phyloP scores from a whole-genome alignment of 37 sponge, comb jelly and placozoan species.

The Spongia lamella region DNA sequence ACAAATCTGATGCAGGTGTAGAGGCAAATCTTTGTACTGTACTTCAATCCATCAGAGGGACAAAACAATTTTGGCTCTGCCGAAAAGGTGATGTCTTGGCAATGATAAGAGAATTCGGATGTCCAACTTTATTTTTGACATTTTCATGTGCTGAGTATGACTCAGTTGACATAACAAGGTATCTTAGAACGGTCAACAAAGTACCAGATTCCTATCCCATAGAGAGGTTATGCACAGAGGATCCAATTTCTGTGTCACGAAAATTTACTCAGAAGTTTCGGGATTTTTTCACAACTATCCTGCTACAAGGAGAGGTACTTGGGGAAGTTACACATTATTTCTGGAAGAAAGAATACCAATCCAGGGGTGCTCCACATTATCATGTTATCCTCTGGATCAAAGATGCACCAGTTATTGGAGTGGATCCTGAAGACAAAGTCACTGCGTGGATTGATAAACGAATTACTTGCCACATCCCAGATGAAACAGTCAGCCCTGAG shows the following conservation, averaged over 20 bases:
- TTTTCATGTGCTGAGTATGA: constrained; percentile 49
- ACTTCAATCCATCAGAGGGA: constrained; percentile 18
- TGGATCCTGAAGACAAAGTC: neutral
- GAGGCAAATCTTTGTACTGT: constrained; percentile 22
- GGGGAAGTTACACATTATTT: constrained; percentile 44
- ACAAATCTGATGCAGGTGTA: constrained; percentile 3
- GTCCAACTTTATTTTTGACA: constrained; percentile 43
- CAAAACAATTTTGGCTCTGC: constrained; percentile 26
- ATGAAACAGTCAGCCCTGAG: constrained; percentile 35
- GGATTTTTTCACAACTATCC: constrained; percentile 23
- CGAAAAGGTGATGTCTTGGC: constrained; percentile 19
- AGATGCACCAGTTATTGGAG: constrained; percentile 42
- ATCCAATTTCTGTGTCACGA: constrained; percentile 30
- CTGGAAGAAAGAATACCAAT: constrained; percentile 39
- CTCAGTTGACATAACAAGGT: constrained; percentile 3
- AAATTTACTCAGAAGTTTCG: constrained; percentile 13
- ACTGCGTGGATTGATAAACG: constrained; percentile 13
- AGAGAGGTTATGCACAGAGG: constrained; percentile 26
- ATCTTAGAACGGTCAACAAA: constrained; percentile 24
- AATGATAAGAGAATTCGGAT: constrained; percentile 43
- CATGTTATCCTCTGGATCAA: constrained; percentile 48
- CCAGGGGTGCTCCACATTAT: constrained; percentile 41
- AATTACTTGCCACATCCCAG: constrained; percentile 47
- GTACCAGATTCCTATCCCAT: constrained; percentile 1
- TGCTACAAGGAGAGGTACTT: constrained; percentile 38